These are phyloP conservation scores for Ornithoptera priamus DNA, from an alignment of 2,888 invertebrate genomes.

Conservation along the genomic window DNA sequence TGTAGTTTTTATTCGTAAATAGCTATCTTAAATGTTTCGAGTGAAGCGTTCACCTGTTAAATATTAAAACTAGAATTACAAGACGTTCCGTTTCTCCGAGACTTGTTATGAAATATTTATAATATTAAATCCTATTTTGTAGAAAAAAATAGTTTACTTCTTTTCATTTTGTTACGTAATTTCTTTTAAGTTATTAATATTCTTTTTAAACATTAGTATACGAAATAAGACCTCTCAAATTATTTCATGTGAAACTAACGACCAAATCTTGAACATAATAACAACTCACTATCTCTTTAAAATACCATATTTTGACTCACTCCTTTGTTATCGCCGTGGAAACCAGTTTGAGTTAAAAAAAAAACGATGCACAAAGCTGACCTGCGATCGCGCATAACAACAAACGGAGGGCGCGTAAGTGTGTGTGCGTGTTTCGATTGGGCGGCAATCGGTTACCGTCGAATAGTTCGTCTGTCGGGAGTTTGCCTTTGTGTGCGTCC, in stretches of 20 bases:
- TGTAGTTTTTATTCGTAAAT: too few species aligned
- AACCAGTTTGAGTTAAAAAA: conserved; percentile 64
- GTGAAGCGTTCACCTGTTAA: too few species aligned
- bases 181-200: too few species aligned
- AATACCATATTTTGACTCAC: conserved; percentile 61
- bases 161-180: too few species aligned
- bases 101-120: too few species aligned
- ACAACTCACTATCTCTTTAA: conserved; percentile 36
- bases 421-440: conserved; percentile 42
- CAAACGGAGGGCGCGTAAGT: conserved; percentile 35
- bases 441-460: conserved; percentile 31
- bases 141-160: too few species aligned
- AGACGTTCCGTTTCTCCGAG: too few species aligned
- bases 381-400: conserved; percentile 59
- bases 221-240: too few species aligned
- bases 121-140: too few species aligned
- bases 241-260: neutral
- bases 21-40: too few species aligned
- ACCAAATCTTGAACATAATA: conserved; percentile 3
- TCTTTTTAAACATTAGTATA: too few species aligned
- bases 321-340: conserved; percentile 62
- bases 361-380: conserved; percentile 63
- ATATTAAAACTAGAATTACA: too few species aligned
- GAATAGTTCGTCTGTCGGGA: conserved; percentile 31
- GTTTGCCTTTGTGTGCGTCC: conserved; percentile 50